A percentile compares a stretch with the other conserved stretches of the same genome.
These are phyloP conservation scores for Teleogryllus oceanicus DNA, from an alignment of 2,888 invertebrate species.

Conservation along the genomic window DNA sequence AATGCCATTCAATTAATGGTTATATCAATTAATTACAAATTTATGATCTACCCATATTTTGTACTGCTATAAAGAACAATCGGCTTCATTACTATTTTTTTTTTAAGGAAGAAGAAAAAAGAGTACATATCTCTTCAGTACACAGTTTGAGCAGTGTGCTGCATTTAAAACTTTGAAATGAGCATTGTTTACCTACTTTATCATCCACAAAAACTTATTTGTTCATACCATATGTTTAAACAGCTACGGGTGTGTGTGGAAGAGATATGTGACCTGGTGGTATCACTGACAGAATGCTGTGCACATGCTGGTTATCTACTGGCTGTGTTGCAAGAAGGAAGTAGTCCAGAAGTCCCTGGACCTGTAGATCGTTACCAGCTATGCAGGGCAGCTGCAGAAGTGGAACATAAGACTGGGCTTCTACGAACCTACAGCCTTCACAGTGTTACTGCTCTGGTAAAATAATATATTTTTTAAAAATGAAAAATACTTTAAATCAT, in stretches of 20 bases:
- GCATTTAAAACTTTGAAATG: too few species aligned
- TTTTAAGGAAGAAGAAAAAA: too few species aligned
- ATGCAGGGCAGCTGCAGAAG: constrained; percentile 43
- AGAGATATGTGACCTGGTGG: constrained; percentile 42
- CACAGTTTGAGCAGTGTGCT: too few species aligned
- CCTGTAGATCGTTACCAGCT: constrained; percentile 44
- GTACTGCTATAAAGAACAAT: too few species aligned
- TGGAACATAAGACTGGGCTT: constrained; percentile 39
- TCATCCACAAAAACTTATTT: too few species aligned
- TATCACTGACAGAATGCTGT: constrained; percentile 43
- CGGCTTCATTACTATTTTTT: too few species aligned
- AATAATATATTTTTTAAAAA: neutral
- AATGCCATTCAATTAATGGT: too few species aligned
- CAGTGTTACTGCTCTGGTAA: constrained; percentile 34
- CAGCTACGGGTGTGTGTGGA: constrained; percentile 39
- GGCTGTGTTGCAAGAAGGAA: constrained; percentile 40
- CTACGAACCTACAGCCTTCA: constrained; percentile 32
- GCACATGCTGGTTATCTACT: constrained; percentile 44
- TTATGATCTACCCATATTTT: too few species aligned
- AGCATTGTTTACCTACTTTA: neutral
- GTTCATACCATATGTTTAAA: too few species aligned
- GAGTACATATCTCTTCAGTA: too few species aligned
- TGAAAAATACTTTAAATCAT: neutral
- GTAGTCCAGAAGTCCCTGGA: constrained; percentile 40
- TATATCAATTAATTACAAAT: too few species aligned